These are phyloP conservation scores for Gibbula magus DNA, from an alignment of 2,888 invertebrate species.

Conservation along the genomic window DNA sequence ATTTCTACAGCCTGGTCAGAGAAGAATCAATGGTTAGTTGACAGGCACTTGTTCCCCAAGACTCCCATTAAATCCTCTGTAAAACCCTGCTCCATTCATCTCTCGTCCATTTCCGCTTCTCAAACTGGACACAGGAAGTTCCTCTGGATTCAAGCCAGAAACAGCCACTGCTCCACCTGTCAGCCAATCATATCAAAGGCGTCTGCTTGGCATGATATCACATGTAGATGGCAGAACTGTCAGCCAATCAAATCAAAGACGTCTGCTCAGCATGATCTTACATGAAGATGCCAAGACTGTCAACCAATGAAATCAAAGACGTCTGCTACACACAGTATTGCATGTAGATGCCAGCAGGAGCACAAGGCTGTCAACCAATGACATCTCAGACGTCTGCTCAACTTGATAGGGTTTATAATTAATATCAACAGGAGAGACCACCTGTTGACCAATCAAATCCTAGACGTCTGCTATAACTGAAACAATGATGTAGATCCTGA, in stretches of 20 bases:
- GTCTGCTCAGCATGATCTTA: no score
- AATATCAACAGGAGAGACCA: no score
- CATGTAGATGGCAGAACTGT: not conserved
- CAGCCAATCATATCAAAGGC: not conserved
- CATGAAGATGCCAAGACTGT: not conserved
- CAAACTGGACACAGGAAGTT: not conserved
- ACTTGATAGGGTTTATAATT: no score
- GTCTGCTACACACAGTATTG: not conserved
- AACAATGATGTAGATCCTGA: not conserved
- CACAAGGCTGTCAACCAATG: no score
- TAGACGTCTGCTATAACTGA: no score
- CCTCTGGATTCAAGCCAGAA: not conserved
- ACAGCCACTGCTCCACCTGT: not conserved
- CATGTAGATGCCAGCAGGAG: not conserved
- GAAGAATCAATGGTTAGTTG: no score
- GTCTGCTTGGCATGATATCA: not conserved
- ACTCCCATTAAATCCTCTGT: not conserved
- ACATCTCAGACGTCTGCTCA: no score
- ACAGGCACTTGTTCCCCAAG: no score
- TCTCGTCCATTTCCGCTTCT: not conserved
- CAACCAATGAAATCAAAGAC: not conserved
- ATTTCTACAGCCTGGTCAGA: no score
- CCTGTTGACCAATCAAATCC: no score
- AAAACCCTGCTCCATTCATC: not conserved
- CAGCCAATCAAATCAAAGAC: no score